Conservation (phyloP, 23 tunicate genomes). For the Oikopleura dioica region DNA sequence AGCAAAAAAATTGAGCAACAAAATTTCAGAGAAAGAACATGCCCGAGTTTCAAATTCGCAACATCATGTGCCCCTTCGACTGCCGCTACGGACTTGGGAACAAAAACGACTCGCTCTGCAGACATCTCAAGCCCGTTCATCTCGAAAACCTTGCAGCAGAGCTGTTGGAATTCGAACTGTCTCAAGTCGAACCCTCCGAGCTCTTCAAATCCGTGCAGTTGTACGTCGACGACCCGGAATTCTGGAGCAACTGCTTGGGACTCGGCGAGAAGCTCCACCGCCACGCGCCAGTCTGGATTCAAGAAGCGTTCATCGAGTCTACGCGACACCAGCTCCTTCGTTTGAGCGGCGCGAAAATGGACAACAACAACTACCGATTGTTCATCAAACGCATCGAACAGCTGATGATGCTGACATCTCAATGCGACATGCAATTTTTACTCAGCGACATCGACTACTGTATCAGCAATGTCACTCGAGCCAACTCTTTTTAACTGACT, state of each 20-base stretch:
- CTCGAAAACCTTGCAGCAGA: neutral
- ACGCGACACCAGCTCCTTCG: conserved; percentile 1
- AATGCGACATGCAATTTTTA: neutral
- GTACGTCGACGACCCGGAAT: conserved; percentile 1
- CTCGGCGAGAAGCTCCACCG: neutral
- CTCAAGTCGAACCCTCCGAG: neutral
- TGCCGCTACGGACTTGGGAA: neutral
- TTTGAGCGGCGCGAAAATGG: neutral
- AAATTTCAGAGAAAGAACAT: neutral
- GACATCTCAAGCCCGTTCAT: neutral
- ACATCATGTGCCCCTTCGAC: neutral
- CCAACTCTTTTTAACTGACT: no score
- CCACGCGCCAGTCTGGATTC: neutral
- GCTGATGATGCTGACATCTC: neutral
- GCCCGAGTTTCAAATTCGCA: neutral
- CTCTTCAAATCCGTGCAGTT: neutral
- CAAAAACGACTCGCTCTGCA: neutral
- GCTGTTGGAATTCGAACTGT: neutral
- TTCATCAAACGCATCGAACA: neutral
- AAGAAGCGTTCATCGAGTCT: neutral
- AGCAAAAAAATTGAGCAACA: no score
- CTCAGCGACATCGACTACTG: neutral
- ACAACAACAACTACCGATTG: neutral
- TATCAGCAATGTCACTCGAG: neutral
- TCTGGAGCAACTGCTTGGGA: neutral